phyloP scores from a whole-genome alignment of 2,888 invertebrate species.

The Oligia latruncula region DNA sequence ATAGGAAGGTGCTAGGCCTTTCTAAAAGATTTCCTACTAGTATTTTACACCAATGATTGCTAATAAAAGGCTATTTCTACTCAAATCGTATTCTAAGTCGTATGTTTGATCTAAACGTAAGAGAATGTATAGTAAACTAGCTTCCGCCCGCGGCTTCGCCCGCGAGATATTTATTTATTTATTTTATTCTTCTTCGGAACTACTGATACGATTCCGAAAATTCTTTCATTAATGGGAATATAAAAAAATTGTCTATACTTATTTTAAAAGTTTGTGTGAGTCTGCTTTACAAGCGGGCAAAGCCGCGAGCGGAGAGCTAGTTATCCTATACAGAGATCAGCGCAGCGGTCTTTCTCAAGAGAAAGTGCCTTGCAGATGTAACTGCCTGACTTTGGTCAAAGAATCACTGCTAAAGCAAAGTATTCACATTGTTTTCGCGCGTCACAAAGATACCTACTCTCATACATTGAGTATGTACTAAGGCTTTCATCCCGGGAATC shows the following conservation, averaged over 20 bases:
- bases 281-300: background rate
- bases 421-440: background rate
- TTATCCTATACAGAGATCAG: background rate
- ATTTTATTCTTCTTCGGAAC: no score
- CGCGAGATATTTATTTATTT: no score
- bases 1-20: background rate
- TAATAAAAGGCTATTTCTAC: slow-evolving; percentile 22
- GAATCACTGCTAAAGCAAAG: background rate
- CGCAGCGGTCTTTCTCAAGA: background rate
- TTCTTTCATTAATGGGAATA: background rate
- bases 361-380: slow-evolving; percentile 29
- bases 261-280: background rate
- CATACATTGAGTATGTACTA: background rate
- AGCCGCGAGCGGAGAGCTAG: background rate
- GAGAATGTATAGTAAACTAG: background rate
- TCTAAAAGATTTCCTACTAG: background rate
- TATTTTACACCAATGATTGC: background rate
- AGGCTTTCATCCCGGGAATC: no score
- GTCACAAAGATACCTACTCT: background rate
- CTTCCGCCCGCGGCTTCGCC: no score
- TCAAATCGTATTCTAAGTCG: slow-evolving; percentile 23
- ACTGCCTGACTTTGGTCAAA: background rate
- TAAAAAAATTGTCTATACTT: background rate
- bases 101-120: slow-evolving; percentile 1
- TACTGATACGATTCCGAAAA: background rate